These are phyloP conservation scores for Psettodes erumei DNA, from an alignment of 2,113 vertebrate species.

Conservation along the genomic window DNA sequence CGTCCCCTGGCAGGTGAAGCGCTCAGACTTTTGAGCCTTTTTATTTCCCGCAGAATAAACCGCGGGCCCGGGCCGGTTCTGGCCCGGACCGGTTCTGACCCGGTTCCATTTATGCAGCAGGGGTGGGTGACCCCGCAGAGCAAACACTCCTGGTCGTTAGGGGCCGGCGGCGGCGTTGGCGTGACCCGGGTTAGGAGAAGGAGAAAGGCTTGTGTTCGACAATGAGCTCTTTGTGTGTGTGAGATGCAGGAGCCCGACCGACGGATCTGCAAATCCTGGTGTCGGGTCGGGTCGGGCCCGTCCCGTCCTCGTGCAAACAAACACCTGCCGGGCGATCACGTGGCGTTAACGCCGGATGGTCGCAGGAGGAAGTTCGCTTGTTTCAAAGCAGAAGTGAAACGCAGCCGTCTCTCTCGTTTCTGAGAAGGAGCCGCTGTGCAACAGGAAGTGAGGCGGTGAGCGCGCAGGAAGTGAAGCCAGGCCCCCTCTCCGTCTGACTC, in stretches of 20 bases:
- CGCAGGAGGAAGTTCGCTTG: slow-evolving; percentile 56
- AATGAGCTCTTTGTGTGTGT: too few species aligned
- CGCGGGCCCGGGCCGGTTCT: too few species aligned
- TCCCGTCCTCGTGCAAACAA: too few species aligned
- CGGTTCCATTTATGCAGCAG: slow-evolving; percentile 15
- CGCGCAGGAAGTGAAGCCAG: slow-evolving; percentile 62
- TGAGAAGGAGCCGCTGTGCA: slow-evolving; percentile 64
- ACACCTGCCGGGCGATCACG: too few species aligned
- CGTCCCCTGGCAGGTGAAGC: too few species aligned
- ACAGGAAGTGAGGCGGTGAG: slow-evolving; percentile 72
- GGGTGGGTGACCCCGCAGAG: slow-evolving; percentile 1
- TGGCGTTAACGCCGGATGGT: not conserved
- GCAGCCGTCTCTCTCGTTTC: slow-evolving; percentile 57
- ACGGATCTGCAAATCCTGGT: too few species aligned
- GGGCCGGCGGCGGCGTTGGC: slow-evolving; percentile 11
- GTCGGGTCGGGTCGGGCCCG: too few species aligned
- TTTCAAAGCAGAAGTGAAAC: slow-evolving; percentile 76
- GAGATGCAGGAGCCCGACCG: too few species aligned
- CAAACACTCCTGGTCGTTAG: not conserved
- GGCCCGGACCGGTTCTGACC: too few species aligned
- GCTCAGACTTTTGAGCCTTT: too few species aligned
- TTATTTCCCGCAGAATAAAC: too few species aligned
- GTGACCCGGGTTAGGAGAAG: slow-evolving; percentile 33
- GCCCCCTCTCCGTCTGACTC: not conserved
- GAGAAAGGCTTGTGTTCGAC: not conserved